Evolutionary conservation across 2,888 invertebrate genomes (phyloP).

Genomic region (Drosophila hamatofila): DNA sequence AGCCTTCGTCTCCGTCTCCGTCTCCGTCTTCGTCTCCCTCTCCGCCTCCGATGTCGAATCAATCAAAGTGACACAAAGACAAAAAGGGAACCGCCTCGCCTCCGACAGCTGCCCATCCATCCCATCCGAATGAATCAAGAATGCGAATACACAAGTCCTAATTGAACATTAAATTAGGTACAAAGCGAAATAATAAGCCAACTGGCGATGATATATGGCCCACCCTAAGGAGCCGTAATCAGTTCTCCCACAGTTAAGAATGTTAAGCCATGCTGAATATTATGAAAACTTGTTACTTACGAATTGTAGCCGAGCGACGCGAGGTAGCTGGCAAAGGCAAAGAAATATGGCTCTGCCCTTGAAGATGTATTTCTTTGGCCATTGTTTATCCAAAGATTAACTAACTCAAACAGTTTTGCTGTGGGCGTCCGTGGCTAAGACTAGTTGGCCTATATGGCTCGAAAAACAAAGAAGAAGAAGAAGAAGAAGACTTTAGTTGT

Average conservation of each 20-base stretch:
- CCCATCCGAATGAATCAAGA: slow-evolving; percentile 36
- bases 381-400: slow-evolving; percentile 2
- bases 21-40: neutral
- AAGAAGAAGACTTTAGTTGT: no score
- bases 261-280: neutral
- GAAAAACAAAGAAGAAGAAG: neutral
- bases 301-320: neutral
- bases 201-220: slow-evolving; percentile 35
- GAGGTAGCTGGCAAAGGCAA: neutral
- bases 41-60: slow-evolving; percentile 31
- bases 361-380: neutral
- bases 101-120: neutral
- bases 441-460: neutral
- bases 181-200: slow-evolving; percentile 14
- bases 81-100: slow-evolving; percentile 1
- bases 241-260: neutral
- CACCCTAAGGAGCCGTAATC: slow-evolving; percentile 11
- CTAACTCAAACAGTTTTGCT: neutral
- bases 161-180: slow-evolving; percentile 67
- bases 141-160: slow-evolving; percentile 47
- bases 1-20: neutral
- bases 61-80: slow-evolving; percentile 52
- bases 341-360: neutral
- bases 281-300: slow-evolving; percentile 10
- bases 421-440: neutral